Base-by-base conservation (phyloP, 2,888 invertebrate genomes). In the Lumbricus terrestris region DNA sequence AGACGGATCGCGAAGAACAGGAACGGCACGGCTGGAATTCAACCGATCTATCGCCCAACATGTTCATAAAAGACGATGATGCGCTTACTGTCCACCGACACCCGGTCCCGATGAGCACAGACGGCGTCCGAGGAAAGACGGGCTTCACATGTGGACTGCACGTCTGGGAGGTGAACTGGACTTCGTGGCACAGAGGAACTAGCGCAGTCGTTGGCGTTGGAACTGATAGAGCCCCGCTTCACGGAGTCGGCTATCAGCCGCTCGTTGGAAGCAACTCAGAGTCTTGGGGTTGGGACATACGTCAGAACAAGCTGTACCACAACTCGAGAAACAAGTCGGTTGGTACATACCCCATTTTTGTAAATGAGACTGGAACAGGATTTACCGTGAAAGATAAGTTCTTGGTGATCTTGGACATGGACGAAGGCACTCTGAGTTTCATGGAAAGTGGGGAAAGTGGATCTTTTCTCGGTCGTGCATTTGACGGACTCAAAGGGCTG, bases 11-110 rank as follows among this genome's bases (percentile, higher is more conserved):
- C n/a, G 90, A 90, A 0, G 89, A 47, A 29, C 90, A 90, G 47
- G 40, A 89, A 35, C 82, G 89, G 13, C 89, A 90, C 69, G 89
- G 85, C 13, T 90, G 90, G 90, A 90, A 89, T 89, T 88, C 90
- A 42, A n/a, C 37, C 33, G 90, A 90, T 89, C 54, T 89, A 38
- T 90, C 90, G 20, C 83, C 38, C n/a, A 90, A 90, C 42, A 38
- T 90, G 42, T 90, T 90, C 88, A 90, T 90, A 34, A 90, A 89
- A 88, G 90, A 90, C 85, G 90, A 90, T 88, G 90, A 90, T 90
- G 54, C 89, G 33, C 54, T 90, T 18, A 90, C 90, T 37, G 90
- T 90, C 38, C 90, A 90, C 47, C 82, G 90, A 29, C 90, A 90
- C 38, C 89, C 90, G 35, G 89, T 90, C 37, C 85, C 90, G 40